Conservation (phyloP, 2,888 invertebrate species). For the Siphonodentalium dalli region DNA sequence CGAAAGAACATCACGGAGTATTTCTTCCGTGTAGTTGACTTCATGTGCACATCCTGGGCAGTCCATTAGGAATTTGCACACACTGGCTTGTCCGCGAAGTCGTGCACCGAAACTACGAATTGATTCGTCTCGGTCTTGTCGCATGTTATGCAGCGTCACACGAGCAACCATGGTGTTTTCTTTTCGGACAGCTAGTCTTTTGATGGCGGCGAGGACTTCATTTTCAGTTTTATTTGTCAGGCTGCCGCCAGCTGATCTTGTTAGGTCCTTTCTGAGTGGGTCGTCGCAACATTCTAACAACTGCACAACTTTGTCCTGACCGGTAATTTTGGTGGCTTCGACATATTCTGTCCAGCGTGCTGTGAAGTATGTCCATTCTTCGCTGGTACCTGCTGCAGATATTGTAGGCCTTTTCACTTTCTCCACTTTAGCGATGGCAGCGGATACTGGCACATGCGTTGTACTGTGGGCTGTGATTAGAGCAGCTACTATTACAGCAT, state of each 20-base stretch:
- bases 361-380: conserved; percentile 24
- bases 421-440: conserved; percentile 12
- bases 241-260: conserved; percentile 23
- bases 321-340: conserved; percentile 28
- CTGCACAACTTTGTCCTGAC: conserved; percentile 27
- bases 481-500: conserved; percentile 26
- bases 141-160: conserved; percentile 27
- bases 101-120: conserved; percentile 27
- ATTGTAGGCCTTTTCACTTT: conserved; percentile 22
- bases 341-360: conserved; percentile 32
- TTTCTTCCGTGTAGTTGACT: conserved; percentile 29
- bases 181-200: conserved; percentile 25
- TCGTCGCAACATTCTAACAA: conserved; percentile 36
- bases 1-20: conserved; percentile 22
- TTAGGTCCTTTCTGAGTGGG: conserved; percentile 28
- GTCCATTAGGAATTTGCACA: conserved; percentile 25
- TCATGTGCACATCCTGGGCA: conserved; percentile 24
- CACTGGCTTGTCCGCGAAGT: conserved; percentile 28
- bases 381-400: conserved; percentile 14
- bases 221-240: conserved; percentile 20
- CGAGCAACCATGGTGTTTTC: conserved; percentile 29
- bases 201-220: conserved; percentile 22
- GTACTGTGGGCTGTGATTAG: conserved; percentile 22
- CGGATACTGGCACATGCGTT: too few relatives aligned
- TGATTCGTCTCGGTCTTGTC: conserved; percentile 31